phyloP scores from a whole-genome alignment of 2,888 invertebrate species.

The Orthonevra nobilis region DNA sequence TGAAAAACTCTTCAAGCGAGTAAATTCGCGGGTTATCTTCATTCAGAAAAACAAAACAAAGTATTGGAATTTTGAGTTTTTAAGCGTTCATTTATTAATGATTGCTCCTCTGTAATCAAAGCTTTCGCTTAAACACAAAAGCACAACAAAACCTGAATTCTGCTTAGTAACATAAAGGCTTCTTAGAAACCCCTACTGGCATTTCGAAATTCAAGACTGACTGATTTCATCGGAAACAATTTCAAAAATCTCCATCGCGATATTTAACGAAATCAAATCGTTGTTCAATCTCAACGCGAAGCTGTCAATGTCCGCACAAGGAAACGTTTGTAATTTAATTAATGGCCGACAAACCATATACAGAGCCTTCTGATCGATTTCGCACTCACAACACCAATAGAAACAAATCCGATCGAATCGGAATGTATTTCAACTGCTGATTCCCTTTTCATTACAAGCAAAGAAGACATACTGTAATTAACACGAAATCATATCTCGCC shows the following conservation, averaged over 20 bases:
- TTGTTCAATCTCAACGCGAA: not conserved
- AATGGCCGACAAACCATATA: slow-evolving; percentile 35
- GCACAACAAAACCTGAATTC: too few relatives aligned
- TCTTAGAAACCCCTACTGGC: not conserved
- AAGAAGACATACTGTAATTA: slow-evolving; percentile 58
- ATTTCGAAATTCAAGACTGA: not conserved
- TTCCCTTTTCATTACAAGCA: slow-evolving; percentile 30
- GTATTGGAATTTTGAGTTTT: too few relatives aligned
- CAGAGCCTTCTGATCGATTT: slow-evolving; percentile 26
- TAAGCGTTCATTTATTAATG: too few relatives aligned
- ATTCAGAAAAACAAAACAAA: too few relatives aligned
- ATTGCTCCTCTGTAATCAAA: too few relatives aligned
- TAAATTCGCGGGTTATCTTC: too few relatives aligned
- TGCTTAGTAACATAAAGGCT: too few relatives aligned
- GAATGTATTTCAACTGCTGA: slow-evolving; percentile 49
- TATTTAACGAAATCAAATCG: not conserved
- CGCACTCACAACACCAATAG: too few relatives aligned
- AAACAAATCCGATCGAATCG: too few relatives aligned
- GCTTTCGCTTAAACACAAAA: too few relatives aligned
- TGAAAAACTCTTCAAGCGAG: too few relatives aligned
- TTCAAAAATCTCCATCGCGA: slow-evolving; percentile 9
- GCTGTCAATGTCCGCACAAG: not conserved
- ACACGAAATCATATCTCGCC: slow-evolving; percentile 64
- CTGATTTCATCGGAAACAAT: not conserved
- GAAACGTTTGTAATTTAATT: slow-evolving; percentile 27